Evolutionary conservation across 1,140 invertebrate genomes (phyloP), one percentile per base, ranked within the genome.

Genomic region (Streblospio benedicti): DNA sequence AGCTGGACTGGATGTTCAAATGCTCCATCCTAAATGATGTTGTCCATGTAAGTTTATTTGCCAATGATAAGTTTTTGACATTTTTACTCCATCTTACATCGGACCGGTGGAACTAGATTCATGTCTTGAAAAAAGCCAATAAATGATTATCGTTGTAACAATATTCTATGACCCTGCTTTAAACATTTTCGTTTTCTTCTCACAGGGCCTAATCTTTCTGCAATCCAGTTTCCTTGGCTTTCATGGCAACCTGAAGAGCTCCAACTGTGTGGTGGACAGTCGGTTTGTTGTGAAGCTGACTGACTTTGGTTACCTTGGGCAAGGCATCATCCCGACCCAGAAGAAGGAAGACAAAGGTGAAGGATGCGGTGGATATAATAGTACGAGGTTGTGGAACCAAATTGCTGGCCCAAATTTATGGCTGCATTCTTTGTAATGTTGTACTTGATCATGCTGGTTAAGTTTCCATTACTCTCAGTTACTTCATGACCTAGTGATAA

Each of bases 231-330:
- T 92, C 65, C 85, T 97, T 6, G 89, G 86, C 68, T 88, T 84
- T 14, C 94, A 97, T 71, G 94, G 93, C 0, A 87, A 87, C 68
- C 79, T 98, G 16, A 96, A 93, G 70, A 96, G 93, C 0, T 90
- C 89, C 31, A 97, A 97, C 73, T 97, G 93, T 74, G 87, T 97
- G 0, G 92, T 98, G 0, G 93, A 97, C 70, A 91, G 88, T 9
- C 83, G 92, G 30, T 97, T 97, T 71, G 91, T 94, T 0, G 79
- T 97, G 0, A 97, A 97, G 82, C 89, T 98, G 35, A 87, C 92
- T 0, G 92, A 97, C 74, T 98, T 49, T 58, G 67, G 43, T 43
- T 99, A n/a, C n/a, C n/a, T n/a, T n/a, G n/a, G n/a, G n/a, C n/a
- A n/a, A n/a, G n/a, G 70, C 51, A 66, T 66, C 18, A 59, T 74